Conservation (phyloP, 2,113 vertebrate species). For the Rhombomys opimus region DNA sequence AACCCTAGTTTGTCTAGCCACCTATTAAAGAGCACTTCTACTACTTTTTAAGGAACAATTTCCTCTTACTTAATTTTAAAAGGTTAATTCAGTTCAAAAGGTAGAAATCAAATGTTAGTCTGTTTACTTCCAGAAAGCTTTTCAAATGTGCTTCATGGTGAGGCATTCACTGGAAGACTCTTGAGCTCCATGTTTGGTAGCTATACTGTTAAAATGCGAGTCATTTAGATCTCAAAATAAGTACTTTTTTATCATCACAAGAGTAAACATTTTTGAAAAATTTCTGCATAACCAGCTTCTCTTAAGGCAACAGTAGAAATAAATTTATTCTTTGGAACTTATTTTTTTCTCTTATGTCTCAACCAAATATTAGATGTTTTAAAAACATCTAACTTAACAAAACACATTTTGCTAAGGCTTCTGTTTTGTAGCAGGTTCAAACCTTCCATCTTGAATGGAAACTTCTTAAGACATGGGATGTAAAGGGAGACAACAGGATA, state of each 20-base stretch:
- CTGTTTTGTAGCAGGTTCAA: neutral
- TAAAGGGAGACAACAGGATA: neutral
- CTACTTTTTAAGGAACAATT: neutral
- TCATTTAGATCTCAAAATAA: constrained; percentile 20
- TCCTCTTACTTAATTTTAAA: neutral
- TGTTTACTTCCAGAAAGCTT: constrained; percentile 21
- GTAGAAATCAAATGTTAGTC: neutral
- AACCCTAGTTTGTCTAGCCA: neutral
- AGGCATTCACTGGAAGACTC: neutral
- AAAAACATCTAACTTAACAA: neutral
- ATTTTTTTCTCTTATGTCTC: neutral
- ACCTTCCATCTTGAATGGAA: neutral
- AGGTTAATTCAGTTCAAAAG: neutral
- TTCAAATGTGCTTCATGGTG: neutral
- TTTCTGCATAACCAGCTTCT: constrained; percentile 18
- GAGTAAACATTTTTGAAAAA: neutral
- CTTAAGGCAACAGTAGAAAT: neutral
- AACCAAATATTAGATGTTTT: neutral
- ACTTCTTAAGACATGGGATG: neutral
- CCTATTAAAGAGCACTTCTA: neutral
- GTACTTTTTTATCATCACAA: neutral
- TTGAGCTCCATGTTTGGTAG: neutral
- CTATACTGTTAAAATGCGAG: neutral
- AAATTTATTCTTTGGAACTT: neutral
- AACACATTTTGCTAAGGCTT: constrained; percentile 8